Evolutionary conservation across 2,888 invertebrate species (phyloP).

Genomic region (Augochlorella aurata): DNA sequence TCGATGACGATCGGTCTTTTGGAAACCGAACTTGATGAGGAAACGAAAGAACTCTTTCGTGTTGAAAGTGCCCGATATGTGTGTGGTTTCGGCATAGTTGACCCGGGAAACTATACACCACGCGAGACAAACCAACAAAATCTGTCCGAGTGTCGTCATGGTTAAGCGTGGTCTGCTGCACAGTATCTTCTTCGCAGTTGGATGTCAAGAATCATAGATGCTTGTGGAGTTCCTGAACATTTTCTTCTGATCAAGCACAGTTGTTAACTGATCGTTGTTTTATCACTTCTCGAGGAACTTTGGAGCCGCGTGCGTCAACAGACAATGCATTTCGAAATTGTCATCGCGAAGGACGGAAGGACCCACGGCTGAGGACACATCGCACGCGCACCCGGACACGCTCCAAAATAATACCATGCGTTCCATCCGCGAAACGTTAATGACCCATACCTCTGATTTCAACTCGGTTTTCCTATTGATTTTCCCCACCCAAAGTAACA

Average conservation of each 20-base stretch:
- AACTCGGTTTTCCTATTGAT: slow-evolving; percentile 68
- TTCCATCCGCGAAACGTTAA: slow-evolving; percentile 50
- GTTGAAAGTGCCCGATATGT: slow-evolving; percentile 86
- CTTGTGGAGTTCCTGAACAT: slow-evolving; percentile 48
- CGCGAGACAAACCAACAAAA: slow-evolving; percentile 40
- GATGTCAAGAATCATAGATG: slow-evolving; percentile 51
- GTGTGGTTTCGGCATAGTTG: slow-evolving; percentile 79
- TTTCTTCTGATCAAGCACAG: slow-evolving; percentile 50
- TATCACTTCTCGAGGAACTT: not conserved
- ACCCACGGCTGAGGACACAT: slow-evolving; percentile 27
- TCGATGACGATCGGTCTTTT: slow-evolving; percentile 95
- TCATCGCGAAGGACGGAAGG: slow-evolving; percentile 21
- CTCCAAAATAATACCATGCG: slow-evolving; percentile 54
- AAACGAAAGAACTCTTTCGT: slow-evolving; percentile 93
- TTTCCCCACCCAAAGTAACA: slow-evolving; percentile 65
- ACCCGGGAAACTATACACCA: slow-evolving; percentile 30
- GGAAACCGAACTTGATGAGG: slow-evolving; percentile 97
- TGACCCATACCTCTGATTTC: slow-evolving; percentile 53
- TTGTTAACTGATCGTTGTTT: slow-evolving; percentile 42
- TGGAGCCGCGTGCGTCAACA: slow-evolving; percentile 27
- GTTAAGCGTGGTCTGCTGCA: slow-evolving; percentile 12
- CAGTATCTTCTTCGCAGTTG: slow-evolving; percentile 25
- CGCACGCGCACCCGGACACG: not conserved
- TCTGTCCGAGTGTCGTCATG: slow-evolving; percentile 48
- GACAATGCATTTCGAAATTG: slow-evolving; percentile 14